Evolutionary conservation across 1,140 invertebrate species (phyloP).

Genomic region (Habropoda laboriosa): DNA sequence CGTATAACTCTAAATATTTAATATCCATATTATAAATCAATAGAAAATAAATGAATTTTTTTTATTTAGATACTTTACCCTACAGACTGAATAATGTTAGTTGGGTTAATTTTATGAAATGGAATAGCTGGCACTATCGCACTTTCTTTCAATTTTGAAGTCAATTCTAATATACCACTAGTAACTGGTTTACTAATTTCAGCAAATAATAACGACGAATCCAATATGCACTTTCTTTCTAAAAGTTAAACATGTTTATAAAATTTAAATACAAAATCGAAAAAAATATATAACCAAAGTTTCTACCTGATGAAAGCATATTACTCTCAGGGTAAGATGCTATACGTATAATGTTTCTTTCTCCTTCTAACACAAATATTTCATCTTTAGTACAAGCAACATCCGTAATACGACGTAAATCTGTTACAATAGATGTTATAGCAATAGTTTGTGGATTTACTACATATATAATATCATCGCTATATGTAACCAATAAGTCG

Average conservation of each 20-base stretch:
- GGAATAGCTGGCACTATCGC: slow-evolving; percentile 77
- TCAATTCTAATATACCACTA: slow-evolving; percentile 75
- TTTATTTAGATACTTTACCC: slow-evolving; percentile 62
- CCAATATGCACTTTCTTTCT: slow-evolving; percentile 59
- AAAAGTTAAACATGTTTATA: slow-evolving; percentile 1
- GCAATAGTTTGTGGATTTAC: slow-evolving; percentile 86
- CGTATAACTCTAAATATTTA: slow-evolving; percentile 7
- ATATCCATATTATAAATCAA: background rate
- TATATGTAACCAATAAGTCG: slow-evolving; percentile 88
- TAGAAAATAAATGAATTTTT: slow-evolving; percentile 3
- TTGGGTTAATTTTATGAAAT: slow-evolving; percentile 77
- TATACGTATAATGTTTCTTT: slow-evolving; percentile 86
- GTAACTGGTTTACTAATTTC: slow-evolving; percentile 78
- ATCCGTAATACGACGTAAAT: slow-evolving; percentile 80
- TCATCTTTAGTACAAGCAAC: slow-evolving; percentile 88
- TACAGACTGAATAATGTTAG: slow-evolving; percentile 75
- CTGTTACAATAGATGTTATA: slow-evolving; percentile 80
- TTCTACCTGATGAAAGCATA: slow-evolving; percentile 71
- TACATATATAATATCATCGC: slow-evolving; percentile 87
- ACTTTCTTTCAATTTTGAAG: slow-evolving; percentile 77
- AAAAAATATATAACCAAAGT: slow-evolving; percentile 1
- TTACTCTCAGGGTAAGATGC: slow-evolving; percentile 82
- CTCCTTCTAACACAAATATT: slow-evolving; percentile 89
- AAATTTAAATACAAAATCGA: background rate
- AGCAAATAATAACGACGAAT: slow-evolving; percentile 71